A percentile compares a stretch with the other conserved stretches of the same genome.
phyloP scores from a whole-genome alignment of 2,888 invertebrate genomes.

The Alcis repandata region DNA sequence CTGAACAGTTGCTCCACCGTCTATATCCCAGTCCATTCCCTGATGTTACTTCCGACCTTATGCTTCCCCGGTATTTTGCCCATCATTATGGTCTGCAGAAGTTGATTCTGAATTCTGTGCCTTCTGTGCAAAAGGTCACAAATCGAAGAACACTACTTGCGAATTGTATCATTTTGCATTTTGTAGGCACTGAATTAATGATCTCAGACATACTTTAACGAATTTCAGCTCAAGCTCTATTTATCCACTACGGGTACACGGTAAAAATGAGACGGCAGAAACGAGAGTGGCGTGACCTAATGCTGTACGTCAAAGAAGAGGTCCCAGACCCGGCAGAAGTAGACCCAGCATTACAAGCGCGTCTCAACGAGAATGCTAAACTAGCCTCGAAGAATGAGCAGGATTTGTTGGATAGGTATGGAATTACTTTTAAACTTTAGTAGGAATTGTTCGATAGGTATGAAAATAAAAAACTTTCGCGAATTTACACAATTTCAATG shows the following conservation, averaged over 20 bases:
- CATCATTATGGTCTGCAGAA: too few relatives aligned
- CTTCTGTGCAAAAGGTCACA: too few relatives aligned
- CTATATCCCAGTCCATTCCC: too few relatives aligned
- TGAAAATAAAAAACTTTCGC: too few relatives aligned
- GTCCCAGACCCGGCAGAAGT: slow-evolving; percentile 85
- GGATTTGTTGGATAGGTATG: slow-evolving; percentile 62
- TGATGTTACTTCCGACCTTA: too few relatives aligned
- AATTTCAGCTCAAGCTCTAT: slow-evolving; percentile 63
- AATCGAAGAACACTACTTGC: too few relatives aligned
- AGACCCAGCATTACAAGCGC: slow-evolving; percentile 81
- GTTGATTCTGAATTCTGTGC: too few relatives aligned
- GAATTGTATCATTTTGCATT: too few relatives aligned
- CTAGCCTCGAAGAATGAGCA: slow-evolving; percentile 62
- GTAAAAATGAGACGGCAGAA: slow-evolving; percentile 68
- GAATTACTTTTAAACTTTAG: neutral
- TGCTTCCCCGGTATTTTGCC: too few relatives aligned
- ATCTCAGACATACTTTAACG: neutral
- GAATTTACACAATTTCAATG: too few relatives aligned
- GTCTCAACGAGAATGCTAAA: slow-evolving; percentile 80
- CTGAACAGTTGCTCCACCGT: too few relatives aligned
- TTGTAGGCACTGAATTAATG: neutral
- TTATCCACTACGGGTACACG: slow-evolving; percentile 69
- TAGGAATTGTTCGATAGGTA: too few relatives aligned
- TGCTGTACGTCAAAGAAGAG: slow-evolving; percentile 58
- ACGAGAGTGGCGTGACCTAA: slow-evolving; percentile 74